Conservation (phyloP, 2,888 invertebrate genomes). For the Dione vanillae region DNA sequence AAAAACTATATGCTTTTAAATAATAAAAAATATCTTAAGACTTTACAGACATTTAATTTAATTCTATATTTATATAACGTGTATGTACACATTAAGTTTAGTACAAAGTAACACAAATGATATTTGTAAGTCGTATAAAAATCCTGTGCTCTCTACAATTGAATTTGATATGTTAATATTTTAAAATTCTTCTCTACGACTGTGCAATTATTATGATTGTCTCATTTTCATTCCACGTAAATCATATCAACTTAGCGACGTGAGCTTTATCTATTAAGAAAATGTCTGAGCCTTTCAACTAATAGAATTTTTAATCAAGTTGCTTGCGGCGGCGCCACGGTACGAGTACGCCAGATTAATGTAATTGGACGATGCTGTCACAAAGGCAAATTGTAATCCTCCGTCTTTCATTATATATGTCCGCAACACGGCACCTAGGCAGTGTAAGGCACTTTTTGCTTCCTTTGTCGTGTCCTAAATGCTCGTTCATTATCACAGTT, state of each 20-base stretch:
- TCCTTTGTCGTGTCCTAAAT: conserved; percentile 54
- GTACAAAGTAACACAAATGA: background rate
- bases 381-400: conserved; percentile 83
- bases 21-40: too few species aligned
- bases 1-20: too few species aligned
- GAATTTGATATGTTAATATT: background rate
- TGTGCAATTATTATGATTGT: conserved; percentile 14
- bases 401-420: conserved; percentile 76
- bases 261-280: conserved; percentile 79
- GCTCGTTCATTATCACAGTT: conserved; percentile 60
- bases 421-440: conserved; percentile 70
- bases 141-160: background rate
- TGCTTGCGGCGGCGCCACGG: conserved; percentile 73
- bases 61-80: too few species aligned
- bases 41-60: background rate
- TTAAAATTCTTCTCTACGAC: background rate
- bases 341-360: conserved; percentile 78
- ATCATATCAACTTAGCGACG: conserved; percentile 46
- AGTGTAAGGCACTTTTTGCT: conserved; percentile 69
- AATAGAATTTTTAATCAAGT: conserved; percentile 84
- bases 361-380: conserved; percentile 82
- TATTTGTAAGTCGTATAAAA: background rate
- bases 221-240: conserved; percentile 34
- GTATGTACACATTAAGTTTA: too few species aligned
- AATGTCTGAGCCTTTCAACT: conserved; percentile 80